phyloP scores from a whole-genome alignment of 2,888 invertebrate species.

The Aleiodes alternator region DNA sequence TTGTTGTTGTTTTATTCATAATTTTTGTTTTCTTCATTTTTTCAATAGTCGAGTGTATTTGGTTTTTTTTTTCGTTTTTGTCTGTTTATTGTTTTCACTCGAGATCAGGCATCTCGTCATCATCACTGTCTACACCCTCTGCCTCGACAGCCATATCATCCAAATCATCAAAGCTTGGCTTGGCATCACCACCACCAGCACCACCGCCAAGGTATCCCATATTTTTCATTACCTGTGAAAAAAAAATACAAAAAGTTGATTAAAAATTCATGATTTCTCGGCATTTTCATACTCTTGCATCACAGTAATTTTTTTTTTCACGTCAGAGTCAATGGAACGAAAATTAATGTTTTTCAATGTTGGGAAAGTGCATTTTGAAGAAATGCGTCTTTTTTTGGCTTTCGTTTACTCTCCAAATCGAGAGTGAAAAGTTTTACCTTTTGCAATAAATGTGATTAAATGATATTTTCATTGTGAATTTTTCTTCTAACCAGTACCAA shows the following conservation, averaged over 20 bases:
- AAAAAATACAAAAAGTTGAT: background rate
- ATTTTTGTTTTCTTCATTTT: conserved; percentile 33
- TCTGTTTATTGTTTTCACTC: conserved; percentile 76
- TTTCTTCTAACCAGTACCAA: too few species aligned
- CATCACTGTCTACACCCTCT: conserved; percentile 77
- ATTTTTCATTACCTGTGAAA: conserved; percentile 81
- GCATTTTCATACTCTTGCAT: too few species aligned
- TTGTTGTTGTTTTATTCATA: background rate
- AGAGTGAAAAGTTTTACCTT: too few species aligned
- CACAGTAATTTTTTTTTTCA: too few species aligned
- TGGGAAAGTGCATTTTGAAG: too few species aligned
- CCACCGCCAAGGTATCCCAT: conserved; percentile 85
- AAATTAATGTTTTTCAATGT: too few species aligned
- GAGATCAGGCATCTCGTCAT: conserved; percentile 86
- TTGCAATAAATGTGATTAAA: too few species aligned
- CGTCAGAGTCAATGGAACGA: too few species aligned
- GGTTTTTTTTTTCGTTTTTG: background rate
- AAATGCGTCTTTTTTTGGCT: too few species aligned
- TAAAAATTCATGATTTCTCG: too few species aligned
- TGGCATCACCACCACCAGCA: conserved; percentile 77
- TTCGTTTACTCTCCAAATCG: too few species aligned
- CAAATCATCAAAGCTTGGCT: conserved; percentile 86
- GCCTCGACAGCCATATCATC: conserved; percentile 83
- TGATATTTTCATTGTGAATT: too few species aligned
- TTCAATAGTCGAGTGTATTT: conserved; percentile 14